Evolutionary conservation across 2,113 vertebrate species (phyloP).

Genomic region (Hippocampus guttulatus): DNA sequence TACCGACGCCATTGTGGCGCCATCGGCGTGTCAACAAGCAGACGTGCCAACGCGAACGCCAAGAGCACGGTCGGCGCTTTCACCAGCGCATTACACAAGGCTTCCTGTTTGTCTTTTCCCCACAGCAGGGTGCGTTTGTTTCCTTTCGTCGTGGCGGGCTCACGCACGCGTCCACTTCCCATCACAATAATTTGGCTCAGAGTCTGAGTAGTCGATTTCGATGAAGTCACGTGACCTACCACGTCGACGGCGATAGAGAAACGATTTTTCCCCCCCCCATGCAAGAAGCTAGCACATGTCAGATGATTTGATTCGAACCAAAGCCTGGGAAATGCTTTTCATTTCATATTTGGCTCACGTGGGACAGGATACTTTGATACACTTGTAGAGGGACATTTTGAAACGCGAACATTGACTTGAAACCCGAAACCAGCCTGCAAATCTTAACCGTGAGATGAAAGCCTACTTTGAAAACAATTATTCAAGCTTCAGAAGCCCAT

Average conservation of each 20-base stretch:
- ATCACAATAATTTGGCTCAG: conserved; percentile 4
- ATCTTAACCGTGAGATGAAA: no score
- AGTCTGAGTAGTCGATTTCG: conserved; percentile 41
- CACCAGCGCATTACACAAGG: background rate
- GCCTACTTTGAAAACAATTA: no score
- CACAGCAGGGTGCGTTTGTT: conserved; percentile 15
- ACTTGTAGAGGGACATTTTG: no score
- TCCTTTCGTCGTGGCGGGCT: conserved; percentile 11
- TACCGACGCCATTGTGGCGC: no score
- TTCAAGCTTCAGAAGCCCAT: no score
- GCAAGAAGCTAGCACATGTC: background rate
- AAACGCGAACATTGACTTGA: no score
- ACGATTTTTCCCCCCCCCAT: background rate
- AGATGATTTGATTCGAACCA: background rate
- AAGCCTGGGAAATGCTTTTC: no score
- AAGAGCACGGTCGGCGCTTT: background rate
- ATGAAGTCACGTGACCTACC: conserved; percentile 60
- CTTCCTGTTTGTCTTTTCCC: conserved; percentile 36
- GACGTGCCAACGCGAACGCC: background rate
- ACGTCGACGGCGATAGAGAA: conserved; percentile 31
- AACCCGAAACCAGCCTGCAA: no score
- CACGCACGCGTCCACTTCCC: conserved; percentile 48
- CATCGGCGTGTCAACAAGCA: no score
- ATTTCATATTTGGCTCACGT: no score
- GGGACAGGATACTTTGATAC: no score